These are phyloP conservation scores for Dicaeum eximium DNA, from an alignment of 2,113 vertebrate species.

Conservation along the genomic window DNA sequence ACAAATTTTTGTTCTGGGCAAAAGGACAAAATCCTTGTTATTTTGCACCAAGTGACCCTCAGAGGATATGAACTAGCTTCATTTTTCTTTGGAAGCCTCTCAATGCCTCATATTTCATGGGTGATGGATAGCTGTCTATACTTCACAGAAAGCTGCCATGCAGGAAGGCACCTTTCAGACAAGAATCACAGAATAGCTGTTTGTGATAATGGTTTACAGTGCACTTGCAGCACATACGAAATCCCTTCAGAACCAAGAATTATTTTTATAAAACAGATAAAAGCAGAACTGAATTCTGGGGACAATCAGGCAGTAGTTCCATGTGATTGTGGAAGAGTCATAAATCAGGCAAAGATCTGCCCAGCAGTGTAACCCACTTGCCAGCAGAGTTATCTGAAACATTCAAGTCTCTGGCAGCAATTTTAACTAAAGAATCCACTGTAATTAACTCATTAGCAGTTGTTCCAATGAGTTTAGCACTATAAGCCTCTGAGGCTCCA, in stretches of 20 bases:
- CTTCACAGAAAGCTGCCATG: neutral
- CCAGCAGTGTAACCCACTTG: slow-evolving; percentile 28
- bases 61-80: neutral
- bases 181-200: neutral
- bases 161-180: neutral
- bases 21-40: neutral
- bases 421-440: slow-evolving; percentile 45
- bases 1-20: neutral
- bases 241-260: neutral
- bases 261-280: neutral
- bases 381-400: slow-evolving; percentile 43
- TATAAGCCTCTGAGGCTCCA: slow-evolving; percentile 13
- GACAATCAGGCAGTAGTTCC: neutral
- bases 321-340: slow-evolving; percentile 5
- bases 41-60: neutral
- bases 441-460: slow-evolving; percentile 63
- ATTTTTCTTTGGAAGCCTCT: neutral
- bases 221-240: neutral
- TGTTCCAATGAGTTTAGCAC: slow-evolving; percentile 49
- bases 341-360: slow-evolving; percentile 35
- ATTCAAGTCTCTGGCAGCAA: slow-evolving; percentile 34
- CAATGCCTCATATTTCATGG: neutral
- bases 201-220: neutral
- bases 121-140: neutral
- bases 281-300: neutral